Base-by-base conservation (phyloP, 92 coral and sea anemone genomes). In the Epizoanthus ramosus region DNA sequence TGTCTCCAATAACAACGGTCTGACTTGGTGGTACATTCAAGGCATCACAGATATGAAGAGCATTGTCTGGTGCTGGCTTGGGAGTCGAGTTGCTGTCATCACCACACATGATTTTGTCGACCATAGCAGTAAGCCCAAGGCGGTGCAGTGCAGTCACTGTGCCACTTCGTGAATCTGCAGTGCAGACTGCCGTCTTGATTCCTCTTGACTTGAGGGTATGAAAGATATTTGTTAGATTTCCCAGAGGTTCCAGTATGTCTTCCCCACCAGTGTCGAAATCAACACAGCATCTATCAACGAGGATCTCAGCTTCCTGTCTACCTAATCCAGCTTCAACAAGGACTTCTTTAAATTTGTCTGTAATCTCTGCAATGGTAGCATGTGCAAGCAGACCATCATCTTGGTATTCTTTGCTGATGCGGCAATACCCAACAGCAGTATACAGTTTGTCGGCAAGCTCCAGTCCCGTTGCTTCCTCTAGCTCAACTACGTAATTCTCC, bases 51-150 rank as follows among this genome's bases (percentile, higher is more conserved):
- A 95, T 95, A 68, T 89, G 89, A n/a, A 95, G 91, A 15, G 97
- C 98, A 82, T 90, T 94, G 41, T 88, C 90, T 9, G 98, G 98
- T 39, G 96, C 92, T 57, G 98, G 98, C 88, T 95, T 95, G 5
- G 98, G 95, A 53, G 92, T 87, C 12, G 91, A 91, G 6, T 86
- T 83, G 68, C 59, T 71, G 80, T 95, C 98, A 71, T 95, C 98
- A 8, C 96, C 95, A 75, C 98, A 95, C 23, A 94, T 92, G 45
- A 95, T 87, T 65, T 80, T 89, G 56, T 95, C 98, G 59, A 95
- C 79, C 91, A 93, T 68, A 53, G 84, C 47, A 61, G 88, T 83
- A 4, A 95, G 92, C 61, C 94, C 94, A 63, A 95, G 90, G 64
- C 89, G 90, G 28, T 90, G 88, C 39, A 95, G 84, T 35, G 98